Evolutionary conservation across 2,888 invertebrate species (phyloP), one percentile per base, ranked within the genome.

Genomic region (Drosophila borealis): DNA sequence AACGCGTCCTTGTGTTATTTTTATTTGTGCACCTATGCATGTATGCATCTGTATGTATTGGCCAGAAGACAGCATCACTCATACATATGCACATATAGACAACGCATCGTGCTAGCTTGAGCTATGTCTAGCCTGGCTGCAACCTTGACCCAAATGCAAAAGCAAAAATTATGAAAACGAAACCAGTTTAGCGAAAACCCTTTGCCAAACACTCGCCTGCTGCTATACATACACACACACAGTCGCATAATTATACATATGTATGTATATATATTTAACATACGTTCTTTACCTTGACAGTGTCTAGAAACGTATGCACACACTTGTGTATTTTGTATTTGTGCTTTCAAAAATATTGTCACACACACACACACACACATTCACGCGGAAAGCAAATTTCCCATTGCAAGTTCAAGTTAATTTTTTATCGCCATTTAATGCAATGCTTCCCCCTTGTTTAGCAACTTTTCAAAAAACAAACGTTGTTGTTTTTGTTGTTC

Each of bases 101-200:
- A 54, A 54, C 54, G 42, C 54, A 51, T 54, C 55, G 45, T 70
- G 60, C 46, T 55, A 75, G 59, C 70, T 65, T 64, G 37, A 82
- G 64, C 84, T 70, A 60, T 61, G 76, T 78, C 88, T 84, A 84
- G 82, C 79, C 88, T 77, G 79, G 42, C 36, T 51, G 49, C 66
- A 78, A 67, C 90, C 87, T 87, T 87, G 87, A 89, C 87, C 89
- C 84, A 87, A 81, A 86, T 76, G 80, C 49, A 70, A 76, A 37
- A 44, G 53, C 54, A 60, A 74, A 70, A 77, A 71, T 81, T 56
- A 67, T 78, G 41, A 57, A 70, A 69, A 60, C 61, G 50, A 88
- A 89, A 89, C 89, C 89, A 64, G 86, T 87, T 89, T 80, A 60
- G 56, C 75, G 29, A 62, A 70, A 87, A 88, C 88, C 88, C 88